Evolutionary conservation across 2,888 invertebrate genomes (phyloP).

Genomic region (Subacronicta megacephala): DNA sequence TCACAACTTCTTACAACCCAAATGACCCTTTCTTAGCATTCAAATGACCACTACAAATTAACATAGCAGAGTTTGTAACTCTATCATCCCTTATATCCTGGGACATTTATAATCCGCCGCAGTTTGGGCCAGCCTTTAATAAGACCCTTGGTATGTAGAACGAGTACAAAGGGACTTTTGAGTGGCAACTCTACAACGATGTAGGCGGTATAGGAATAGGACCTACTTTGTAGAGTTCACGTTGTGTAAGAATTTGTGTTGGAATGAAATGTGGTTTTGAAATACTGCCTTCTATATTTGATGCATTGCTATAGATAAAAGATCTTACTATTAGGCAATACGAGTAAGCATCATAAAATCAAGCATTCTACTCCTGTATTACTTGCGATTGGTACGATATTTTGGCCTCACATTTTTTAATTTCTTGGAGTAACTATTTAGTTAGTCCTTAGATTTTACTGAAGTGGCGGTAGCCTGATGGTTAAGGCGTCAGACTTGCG

Average conservation of each 20-base stretch:
- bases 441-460: no score
- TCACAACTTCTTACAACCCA: constrained; percentile 27
- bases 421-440: no score
- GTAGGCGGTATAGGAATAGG: constrained; percentile 28
- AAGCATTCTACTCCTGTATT: no score
- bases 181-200: constrained; percentile 55
- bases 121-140: constrained; percentile 59
- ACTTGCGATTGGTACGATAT: no score
- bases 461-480: no score
- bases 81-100: constrained; percentile 43
- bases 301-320: no score
- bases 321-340: no score
- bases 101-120: constrained; percentile 54
- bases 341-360: no score
- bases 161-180: constrained; percentile 65
- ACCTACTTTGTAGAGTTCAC: constrained; percentile 27
- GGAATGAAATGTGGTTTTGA: constrained; percentile 6
- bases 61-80: constrained; percentile 27
- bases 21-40: constrained; percentile 41
- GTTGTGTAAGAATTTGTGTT: constrained; percentile 40
- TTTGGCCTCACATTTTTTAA: no score
- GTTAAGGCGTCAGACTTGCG: no score
- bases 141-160: constrained; percentile 63
- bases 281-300: not conserved
- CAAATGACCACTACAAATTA: constrained; percentile 30